Conservation (phyloP, 2,888 invertebrate species). For the Clepsis dumicolana region DNA sequence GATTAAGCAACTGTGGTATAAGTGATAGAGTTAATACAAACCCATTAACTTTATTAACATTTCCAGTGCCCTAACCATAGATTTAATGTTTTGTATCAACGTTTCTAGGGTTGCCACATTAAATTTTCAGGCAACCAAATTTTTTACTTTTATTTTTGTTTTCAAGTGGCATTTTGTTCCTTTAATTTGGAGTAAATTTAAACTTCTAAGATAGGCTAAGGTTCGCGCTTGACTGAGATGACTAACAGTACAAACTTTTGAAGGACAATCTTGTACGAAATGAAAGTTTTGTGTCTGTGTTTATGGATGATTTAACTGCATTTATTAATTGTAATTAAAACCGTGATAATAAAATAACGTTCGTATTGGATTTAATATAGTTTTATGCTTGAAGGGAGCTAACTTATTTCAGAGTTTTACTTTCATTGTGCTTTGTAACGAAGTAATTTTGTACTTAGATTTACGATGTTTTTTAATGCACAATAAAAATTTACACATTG, state of each 20-base stretch:
- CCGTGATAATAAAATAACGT: conserved; percentile 67
- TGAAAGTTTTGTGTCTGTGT: conserved; percentile 59
- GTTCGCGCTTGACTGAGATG: conserved; percentile 53
- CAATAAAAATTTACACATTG: conserved; percentile 67
- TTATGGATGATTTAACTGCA: conserved; percentile 55
- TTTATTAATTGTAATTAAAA: conserved; percentile 69
- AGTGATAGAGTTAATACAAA: neutral
- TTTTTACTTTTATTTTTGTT: neutral
- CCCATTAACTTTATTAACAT: conserved; percentile 27
- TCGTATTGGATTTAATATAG: conserved; percentile 49
- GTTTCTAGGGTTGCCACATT: conserved; percentile 7
- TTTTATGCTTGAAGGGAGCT: conserved; percentile 54
- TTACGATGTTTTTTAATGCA: conserved; percentile 65
- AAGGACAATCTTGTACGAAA: conserved; percentile 58
- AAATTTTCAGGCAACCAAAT: neutral
- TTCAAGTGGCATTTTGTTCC: conserved; percentile 12
- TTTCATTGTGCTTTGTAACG: conserved; percentile 57
- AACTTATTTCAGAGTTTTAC: conserved; percentile 60
- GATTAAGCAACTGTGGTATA: neutral
- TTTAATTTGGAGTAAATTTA: conserved; percentile 45
- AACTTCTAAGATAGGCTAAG: conserved; percentile 53
- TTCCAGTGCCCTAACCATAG: conserved; percentile 11
- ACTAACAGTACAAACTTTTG: conserved; percentile 68
- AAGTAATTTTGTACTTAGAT: conserved; percentile 54
- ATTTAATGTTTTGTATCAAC: conserved; percentile 21